Base-by-base conservation (phyloP, 2,888 invertebrate species). In the Rotaria sp. region DNA sequence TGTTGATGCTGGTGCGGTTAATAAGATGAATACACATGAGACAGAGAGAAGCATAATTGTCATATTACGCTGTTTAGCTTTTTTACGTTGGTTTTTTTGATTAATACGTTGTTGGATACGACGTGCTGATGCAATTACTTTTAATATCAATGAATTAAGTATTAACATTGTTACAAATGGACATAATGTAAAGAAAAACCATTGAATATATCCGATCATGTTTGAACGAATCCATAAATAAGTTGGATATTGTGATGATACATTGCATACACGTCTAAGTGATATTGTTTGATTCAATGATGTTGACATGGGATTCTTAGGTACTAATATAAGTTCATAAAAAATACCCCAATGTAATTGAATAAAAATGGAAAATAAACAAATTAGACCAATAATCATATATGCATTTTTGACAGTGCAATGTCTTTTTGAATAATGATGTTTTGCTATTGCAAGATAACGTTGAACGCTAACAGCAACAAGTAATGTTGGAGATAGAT, bases 381-480 rank as follows among this genome's bases (percentile, higher is more conserved):
- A 84, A 30, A 84, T 45, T 2, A 84, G 10, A 1, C 84, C n/a
- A 30, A 84, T 84, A n/a, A 84, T 10, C 45, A 50, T 41, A 48
- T 50, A 50, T 4, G 84, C 84, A 45, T 45, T 50, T 48, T 84
- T 84, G 18, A 84, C 48, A 48, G 84, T 84, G 30, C 84, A 84
- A 84, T 48, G 84, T 30, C 50, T 15, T 48, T 45, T 48, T 0
- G 48, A 84, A 45, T 84, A 48, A 15, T 45, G 45, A 30, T 45
- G 48, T 45, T 84, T 48, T 15, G 45, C 50, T 15, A 84, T 38
- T n/a, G 48, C 45, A 30, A 84, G 50, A 45, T 48, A 84, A 84
- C 84, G 84, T 50, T 84, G 84, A 41, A 84, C 84, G 48, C 84
- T 84, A 11, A 84, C 84, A 48, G 84, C 84, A 18, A 50, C 84